phyloP scores from a whole-genome alignment of 2,113 vertebrate genomes.

The Solenodon paradoxus region DNA sequence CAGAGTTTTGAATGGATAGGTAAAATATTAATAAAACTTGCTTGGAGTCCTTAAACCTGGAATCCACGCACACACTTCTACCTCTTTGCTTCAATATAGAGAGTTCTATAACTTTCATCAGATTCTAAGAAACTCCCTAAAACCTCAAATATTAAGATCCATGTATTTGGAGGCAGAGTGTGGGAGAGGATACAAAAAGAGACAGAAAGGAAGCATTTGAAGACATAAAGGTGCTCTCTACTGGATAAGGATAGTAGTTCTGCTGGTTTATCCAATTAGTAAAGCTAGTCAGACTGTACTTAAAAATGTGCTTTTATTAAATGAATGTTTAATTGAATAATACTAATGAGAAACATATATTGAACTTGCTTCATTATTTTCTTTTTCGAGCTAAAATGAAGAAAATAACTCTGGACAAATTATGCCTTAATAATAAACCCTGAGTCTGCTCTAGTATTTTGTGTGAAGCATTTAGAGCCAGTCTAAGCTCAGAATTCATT shows the following conservation, averaged over 20 bases:
- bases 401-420: background rate
- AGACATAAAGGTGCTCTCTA: background rate
- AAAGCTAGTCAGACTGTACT: background rate
- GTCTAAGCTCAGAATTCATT: slow-evolving; percentile 6
- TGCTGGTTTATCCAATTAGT: background rate
- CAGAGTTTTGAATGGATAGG: background rate
- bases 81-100: background rate
- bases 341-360: background rate
- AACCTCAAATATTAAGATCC: background rate
- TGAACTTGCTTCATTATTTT: background rate
- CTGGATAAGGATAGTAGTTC: background rate
- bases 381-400: slow-evolving; percentile 16
- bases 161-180: background rate
- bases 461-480: background rate
- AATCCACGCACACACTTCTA: background rate
- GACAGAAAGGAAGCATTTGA: background rate
- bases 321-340: slow-evolving; percentile 9
- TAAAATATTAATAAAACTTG: background rate
- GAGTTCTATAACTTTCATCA: background rate
- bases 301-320: background rate
- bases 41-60: background rate
- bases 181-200: background rate
- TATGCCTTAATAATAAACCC: background rate
- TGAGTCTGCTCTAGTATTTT: background rate
- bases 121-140: background rate